Evolutionary conservation across 2,888 invertebrate genomes (phyloP).

Genomic region (Melieria omissa): DNA sequence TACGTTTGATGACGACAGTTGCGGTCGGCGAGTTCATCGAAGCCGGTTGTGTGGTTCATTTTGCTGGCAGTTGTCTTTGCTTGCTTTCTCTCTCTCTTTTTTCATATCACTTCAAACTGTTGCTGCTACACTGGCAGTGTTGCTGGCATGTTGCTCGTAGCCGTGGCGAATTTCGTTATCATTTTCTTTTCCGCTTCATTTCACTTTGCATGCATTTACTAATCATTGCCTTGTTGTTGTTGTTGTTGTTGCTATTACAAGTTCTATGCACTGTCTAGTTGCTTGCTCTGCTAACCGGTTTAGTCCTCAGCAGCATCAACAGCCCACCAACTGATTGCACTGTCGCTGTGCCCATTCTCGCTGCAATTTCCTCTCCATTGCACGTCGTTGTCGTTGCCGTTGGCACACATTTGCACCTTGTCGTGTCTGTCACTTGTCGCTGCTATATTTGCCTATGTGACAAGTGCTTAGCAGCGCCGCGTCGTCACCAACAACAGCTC

Average conservation of each 20-base stretch:
- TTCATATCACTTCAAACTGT: neutral
- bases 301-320: no score
- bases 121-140: neutral
- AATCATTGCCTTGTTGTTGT: conserved; percentile 21
- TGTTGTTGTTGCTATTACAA: conserved; percentile 1
- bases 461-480: neutral
- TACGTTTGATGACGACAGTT: conserved; percentile 30
- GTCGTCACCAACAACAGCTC: neutral
- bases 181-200: conserved; percentile 26
- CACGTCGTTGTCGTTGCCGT: conserved; percentile 7
- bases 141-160: neutral
- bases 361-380: neutral
- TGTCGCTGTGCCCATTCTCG: neutral
- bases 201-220: conserved; percentile 24
- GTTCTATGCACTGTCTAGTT: neutral
- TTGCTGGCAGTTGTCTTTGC: no score
- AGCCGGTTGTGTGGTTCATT: neutral
- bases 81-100: no score
- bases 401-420: neutral
- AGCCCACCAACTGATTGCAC: no score
- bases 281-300: no score
- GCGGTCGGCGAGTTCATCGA: neutral
- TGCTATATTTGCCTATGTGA: neutral
- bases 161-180: conserved; percentile 13
- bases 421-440: no score